Base-by-base conservation (phyloP, 2,797 vertebrate species). In the Psittacula echo region DNA sequence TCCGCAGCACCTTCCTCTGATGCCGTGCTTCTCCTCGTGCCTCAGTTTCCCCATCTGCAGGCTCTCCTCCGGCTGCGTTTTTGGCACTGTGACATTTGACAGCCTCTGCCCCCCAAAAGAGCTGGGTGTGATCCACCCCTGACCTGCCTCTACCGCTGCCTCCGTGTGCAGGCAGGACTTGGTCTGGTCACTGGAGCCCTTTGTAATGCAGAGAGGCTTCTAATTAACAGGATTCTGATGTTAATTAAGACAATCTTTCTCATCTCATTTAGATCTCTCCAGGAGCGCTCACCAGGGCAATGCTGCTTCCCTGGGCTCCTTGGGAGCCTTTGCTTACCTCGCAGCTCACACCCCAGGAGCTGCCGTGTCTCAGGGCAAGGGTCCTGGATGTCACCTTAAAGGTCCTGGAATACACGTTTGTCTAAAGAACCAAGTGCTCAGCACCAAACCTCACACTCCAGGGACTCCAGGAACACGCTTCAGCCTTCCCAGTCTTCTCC, bases 171-270 rank as follows among this genome's bases (percentile, higher is more conserved):
- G 89, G 82, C 67, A 17, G 0, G 2, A 44, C 89, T 91, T 13
- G 34, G 48, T 48, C 66, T 74, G 84, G 88, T 85, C 93, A 85
- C 89, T 58, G 56, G 89, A 96, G 89, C 82, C 76, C 78, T 87
- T 92, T 91, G 91, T 83, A 94, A 95, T 89, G 76, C 81, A 86
- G 54, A 72, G 70, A 87, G 85, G 80, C 87, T 85, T 94, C 96
- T 97, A 97, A 95, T 97, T 97, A 97, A 95, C 90, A 87, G 64
- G 90, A 93, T 95, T 87, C 74, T 61, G 80, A 73, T 94, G 91
- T 94, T 97, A 96, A 98, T 98, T 97, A 97, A 96, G 87, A 91
- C 91, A 91, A 92, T 95, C 93, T 91, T 96, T 97, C 93, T 93
- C 65, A 48, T 94, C 85, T 96, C 54, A 2, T 97, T 94, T 91